phyloP scores from a whole-genome alignment of 2,113 vertebrate species.

The Strigops habroptila region DNA sequence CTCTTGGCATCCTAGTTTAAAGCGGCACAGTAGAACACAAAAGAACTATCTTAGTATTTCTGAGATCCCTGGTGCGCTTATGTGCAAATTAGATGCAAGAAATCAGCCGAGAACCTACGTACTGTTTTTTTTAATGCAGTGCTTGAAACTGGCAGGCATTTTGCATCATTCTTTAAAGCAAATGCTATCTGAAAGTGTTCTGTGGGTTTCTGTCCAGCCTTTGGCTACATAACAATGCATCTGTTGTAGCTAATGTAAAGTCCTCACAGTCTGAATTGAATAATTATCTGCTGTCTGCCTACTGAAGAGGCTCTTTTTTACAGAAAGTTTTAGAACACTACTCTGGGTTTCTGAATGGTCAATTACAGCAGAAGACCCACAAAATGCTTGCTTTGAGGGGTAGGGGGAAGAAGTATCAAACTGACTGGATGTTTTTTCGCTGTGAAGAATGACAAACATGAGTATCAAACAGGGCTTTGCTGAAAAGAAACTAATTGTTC shows the following conservation, averaged over 20 bases:
- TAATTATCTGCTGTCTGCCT: neutral
- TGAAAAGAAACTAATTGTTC: neutral
- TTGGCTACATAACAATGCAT: neutral
- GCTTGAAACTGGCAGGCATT: neutral
- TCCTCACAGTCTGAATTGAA: neutral
- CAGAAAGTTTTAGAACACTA: neutral
- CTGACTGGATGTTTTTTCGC: neutral
- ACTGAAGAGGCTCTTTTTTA: neutral
- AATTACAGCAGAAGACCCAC: neutral
- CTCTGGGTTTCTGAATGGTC: neutral
- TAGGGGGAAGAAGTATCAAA: neutral
- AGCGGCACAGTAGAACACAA: neutral
- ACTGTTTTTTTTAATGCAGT: neutral
- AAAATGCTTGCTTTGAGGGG: neutral
- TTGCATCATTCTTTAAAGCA: neutral
- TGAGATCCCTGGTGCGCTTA: accelerated
- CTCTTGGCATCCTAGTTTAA: neutral
- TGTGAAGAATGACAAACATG: neutral
- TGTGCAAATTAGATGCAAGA: neutral
- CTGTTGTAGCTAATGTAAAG: neutral
- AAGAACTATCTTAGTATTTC: neutral
- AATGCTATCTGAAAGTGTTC: neutral
- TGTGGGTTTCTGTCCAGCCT: neutral
- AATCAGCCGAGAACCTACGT: neutral
- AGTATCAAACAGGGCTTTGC: neutral